Conservation (phyloP, 2,113 vertebrate genomes). For the Bufo bufo region DNA sequence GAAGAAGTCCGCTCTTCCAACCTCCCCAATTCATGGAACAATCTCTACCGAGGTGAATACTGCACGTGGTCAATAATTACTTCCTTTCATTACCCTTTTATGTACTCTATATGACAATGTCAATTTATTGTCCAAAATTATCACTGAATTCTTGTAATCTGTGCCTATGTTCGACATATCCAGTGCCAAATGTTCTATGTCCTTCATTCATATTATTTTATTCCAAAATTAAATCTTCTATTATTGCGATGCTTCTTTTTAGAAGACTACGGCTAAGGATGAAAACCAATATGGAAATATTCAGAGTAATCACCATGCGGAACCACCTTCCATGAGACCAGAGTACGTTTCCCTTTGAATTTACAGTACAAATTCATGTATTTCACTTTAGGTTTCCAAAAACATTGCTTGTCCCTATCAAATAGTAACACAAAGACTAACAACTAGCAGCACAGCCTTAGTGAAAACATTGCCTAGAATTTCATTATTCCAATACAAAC, state of each 20-base stretch:
- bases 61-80: not conserved
- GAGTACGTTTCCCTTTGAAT: no score
- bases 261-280: not conserved
- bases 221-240: not conserved
- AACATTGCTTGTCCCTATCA: no score
- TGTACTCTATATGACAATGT: not conserved
- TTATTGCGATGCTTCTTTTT: not conserved
- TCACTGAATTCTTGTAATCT: not conserved
- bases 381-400: no score
- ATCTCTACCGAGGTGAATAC: not conserved
- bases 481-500: no score
- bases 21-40: not conserved
- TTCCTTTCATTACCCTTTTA: not conserved
- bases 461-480: no score
- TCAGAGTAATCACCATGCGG: not conserved
- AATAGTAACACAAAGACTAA: no score
- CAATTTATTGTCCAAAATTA: not conserved
- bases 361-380: no score
- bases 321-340: no score
- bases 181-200: not conserved
- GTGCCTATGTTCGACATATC: not conserved
- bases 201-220: not conserved
- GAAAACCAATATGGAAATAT: slow-evolving; percentile 17
- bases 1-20: not conserved
- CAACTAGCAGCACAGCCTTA: no score